A percentile compares a stretch with the other conserved stretches of the same genome.
Evolutionary conservation across 2,888 invertebrate species (phyloP).

Genomic region (Pyrgus malvae): DNA sequence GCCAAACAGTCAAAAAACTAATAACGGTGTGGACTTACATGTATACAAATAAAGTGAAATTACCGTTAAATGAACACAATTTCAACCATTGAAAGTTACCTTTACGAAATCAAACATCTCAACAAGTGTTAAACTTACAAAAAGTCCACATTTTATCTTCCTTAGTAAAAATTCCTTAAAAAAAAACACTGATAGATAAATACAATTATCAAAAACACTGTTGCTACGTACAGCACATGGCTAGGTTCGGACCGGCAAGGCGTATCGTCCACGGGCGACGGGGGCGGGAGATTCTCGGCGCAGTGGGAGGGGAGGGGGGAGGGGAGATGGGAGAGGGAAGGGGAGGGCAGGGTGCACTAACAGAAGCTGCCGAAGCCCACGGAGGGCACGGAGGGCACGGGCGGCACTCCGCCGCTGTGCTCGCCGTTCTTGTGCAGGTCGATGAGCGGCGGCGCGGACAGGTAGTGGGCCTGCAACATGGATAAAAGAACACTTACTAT

Average conservation of each 20-base stretch:
- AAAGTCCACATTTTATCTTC: too few species aligned
- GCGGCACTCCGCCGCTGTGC: constrained; percentile 54
- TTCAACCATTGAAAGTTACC: too few species aligned
- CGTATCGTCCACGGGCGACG: not conserved
- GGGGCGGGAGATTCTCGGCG: constrained; percentile 19
- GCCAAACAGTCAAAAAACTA: too few species aligned
- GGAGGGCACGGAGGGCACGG: constrained; percentile 70
- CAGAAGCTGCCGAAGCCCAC: constrained; percentile 79
- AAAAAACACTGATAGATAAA: too few species aligned
- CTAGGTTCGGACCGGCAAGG: not conserved
- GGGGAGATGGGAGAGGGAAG: constrained; percentile 21
- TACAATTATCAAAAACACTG: too few species aligned
- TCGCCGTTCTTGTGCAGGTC: constrained; percentile 74
- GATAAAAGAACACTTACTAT: not conserved
- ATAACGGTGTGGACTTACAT: too few species aligned
- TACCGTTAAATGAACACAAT: too few species aligned
- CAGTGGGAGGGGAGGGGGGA: constrained; percentile 17
- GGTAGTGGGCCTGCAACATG: constrained; percentile 61
- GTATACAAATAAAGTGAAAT: too few species aligned
- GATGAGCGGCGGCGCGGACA: constrained; percentile 67
- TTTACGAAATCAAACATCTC: too few species aligned
- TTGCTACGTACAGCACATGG: too few species aligned
- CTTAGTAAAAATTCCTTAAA: too few species aligned
- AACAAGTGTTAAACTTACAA: too few species aligned
- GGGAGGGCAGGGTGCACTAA: constrained; percentile 47